Percentiles rank a stretch among this genome's conserved stretches.
Conservation (phyloP, 2,797 vertebrate genomes). For the Alcedo quadribrachys region DNA sequence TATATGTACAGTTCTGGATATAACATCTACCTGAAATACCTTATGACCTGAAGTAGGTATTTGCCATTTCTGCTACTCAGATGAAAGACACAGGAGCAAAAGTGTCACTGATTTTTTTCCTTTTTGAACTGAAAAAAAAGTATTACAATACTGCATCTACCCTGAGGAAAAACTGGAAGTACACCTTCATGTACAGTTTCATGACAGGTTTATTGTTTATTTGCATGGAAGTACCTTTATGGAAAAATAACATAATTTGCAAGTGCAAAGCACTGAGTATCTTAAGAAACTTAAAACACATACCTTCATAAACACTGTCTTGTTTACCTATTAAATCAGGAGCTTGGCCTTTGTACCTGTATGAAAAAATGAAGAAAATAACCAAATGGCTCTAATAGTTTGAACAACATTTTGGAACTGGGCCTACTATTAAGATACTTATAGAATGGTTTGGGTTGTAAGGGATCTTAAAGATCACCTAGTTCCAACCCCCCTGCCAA, state of each 20-base stretch:
- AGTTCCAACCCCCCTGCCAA: too few species aligned
- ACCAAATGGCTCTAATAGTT: background rate
- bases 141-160: background rate
- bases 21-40: background rate
- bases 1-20: background rate
- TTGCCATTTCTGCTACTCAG: background rate
- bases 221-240: background rate
- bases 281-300: constrained; percentile 46
- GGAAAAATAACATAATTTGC: background rate
- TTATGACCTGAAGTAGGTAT: background rate
- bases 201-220: background rate
- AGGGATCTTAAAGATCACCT: too few species aligned
- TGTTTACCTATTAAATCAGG: constrained; percentile 98
- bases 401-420: background rate
- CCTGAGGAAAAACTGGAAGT: background rate
- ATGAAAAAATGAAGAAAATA: constrained; percentile 9
- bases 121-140: background rate
- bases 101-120: background rate
- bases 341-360: constrained; percentile 95
- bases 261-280: background rate
- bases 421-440: background rate
- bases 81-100: background rate
- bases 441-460: too few species aligned
- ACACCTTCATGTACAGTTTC: background rate
- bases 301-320: constrained; percentile 99